Evolutionary conservation across 2,888 invertebrate genomes (phyloP), one percentile per base, ranked within the genome.

Genomic region (Cataglyphis cursor): DNA sequence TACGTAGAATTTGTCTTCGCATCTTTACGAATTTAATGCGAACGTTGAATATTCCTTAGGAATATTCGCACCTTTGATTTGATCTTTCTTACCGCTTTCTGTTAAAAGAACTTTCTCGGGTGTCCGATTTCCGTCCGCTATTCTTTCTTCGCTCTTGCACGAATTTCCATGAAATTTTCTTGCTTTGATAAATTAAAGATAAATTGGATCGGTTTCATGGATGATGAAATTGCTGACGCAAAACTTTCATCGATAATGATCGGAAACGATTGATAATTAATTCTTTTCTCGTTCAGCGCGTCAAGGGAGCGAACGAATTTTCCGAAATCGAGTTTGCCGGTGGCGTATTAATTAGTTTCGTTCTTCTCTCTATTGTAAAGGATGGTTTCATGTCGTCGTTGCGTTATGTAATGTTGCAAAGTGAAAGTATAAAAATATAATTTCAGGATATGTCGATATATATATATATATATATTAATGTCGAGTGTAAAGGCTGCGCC

Each of bases 341-440:
- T 24, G 75, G 61, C 31, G 31, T 54, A 51, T 81, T 57, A 66
- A 84, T 85, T 72, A 24, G 28, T 44, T 72, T 51, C 54, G 10
- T 57, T 54, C 59, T 72, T 48, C 0, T 44, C 28, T 62, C 41
- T 59, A 12, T 59, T 54, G 44, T 24, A 44, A 59, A 57, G 24
- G 18, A 21, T 57, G 41, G 24, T 54, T 54, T 35, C 51, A 65
- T n/a, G 65, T 54, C 35, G 15, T 28, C 65, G 21, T 51, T 72
- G 44, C 9, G 28, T 59, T 41, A 54, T 59, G 66, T 54, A 70
- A 48, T 70, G 62, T 84, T 66, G 83, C 57, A 78, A 82, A 82
- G 87, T 86, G 89, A 90, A 91, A 91, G 92, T 93, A 93, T 87
- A 93, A 93, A 93, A 93, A 94, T 93, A 93, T 93, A 91, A 91